phyloP scores from a whole-genome alignment of 2,888 invertebrate species.

The Eulithis prunata region DNA sequence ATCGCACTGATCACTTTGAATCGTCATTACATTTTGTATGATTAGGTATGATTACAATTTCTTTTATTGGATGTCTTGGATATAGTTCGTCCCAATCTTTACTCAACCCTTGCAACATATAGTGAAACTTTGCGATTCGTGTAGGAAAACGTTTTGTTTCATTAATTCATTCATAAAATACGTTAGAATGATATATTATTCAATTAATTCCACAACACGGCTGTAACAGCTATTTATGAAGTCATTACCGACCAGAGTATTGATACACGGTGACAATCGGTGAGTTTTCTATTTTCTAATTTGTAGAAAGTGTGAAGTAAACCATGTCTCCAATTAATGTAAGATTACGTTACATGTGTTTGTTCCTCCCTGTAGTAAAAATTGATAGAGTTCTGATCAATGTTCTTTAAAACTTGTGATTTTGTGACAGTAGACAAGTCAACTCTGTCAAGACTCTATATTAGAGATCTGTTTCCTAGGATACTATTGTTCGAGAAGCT shows the following conservation, averaged over 20 bases:
- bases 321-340: slow-evolving; percentile 9
- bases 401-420: too few species aligned
- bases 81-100: too few species aligned
- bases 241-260: slow-evolving; percentile 20
- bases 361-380: neutral
- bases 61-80: too few species aligned
- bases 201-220: slow-evolving; percentile 12
- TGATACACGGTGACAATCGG: slow-evolving; percentile 16
- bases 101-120: too few species aligned
- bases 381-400: too few species aligned
- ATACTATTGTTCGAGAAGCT: too few species aligned
- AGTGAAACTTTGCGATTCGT: neutral
- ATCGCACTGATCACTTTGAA: too few species aligned
- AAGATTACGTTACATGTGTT: slow-evolving; percentile 1
- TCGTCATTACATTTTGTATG: too few species aligned
- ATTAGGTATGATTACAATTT: too few species aligned
- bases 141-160: neutral
- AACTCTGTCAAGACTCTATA: too few species aligned
- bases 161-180: neutral
- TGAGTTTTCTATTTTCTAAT: slow-evolving; percentile 34
- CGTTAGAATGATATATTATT: slow-evolving; percentile 9
- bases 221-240: slow-evolving; percentile 14
- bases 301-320: slow-evolving; percentile 31
- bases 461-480: too few species aligned
- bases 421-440: too few species aligned